These are phyloP conservation scores for Helicolenus hilgendorfi DNA, from an alignment of 2,797 vertebrate genomes.

Conservation along the genomic window DNA sequence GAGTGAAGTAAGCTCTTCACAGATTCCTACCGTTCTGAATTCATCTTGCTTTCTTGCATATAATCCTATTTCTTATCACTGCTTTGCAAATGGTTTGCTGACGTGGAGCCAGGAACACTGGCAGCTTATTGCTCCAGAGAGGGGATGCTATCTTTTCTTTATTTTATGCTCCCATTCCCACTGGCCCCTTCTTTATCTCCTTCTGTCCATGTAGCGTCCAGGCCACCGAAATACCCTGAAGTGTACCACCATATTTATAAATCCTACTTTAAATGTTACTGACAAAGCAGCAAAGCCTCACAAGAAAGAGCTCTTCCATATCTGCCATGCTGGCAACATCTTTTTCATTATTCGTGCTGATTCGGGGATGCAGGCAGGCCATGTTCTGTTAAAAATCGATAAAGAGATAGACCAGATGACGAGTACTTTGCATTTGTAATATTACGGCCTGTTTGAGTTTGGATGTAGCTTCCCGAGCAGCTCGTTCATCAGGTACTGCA, in stretches of 20 bases:
- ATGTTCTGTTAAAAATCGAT: conserved; percentile 25
- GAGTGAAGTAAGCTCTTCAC: neutral
- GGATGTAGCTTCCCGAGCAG: neutral
- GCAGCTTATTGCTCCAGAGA: conserved; percentile 54
- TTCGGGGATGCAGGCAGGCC: neutral
- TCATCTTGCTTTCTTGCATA: conserved; percentile 6
- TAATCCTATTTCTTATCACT: conserved; percentile 61
- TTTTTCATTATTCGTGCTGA: conserved; percentile 28
- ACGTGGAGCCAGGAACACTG: conserved; percentile 51
- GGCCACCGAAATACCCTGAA: conserved; percentile 39
- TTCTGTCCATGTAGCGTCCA: conserved; percentile 13
- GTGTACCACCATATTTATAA: neutral
- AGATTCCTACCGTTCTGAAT: neutral
- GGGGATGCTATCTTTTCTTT: conserved; percentile 47
- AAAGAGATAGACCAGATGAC: conserved; percentile 26
- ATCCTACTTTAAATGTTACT: conserved; percentile 6
- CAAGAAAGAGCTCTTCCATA: neutral
- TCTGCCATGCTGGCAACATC: conserved; percentile 3
- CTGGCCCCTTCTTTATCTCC: conserved; percentile 52
- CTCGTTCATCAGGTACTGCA: conserved; percentile 1
- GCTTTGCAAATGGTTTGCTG: conserved; percentile 55
- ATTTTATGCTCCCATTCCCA: conserved; percentile 31
- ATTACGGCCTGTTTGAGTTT: conserved; percentile 20
- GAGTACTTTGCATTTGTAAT: conserved; percentile 33
- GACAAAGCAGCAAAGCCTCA: conserved; percentile 12